Percentiles rank a stretch among this genome's conserved stretches.
Evolutionary conservation across 1,140 invertebrate genomes (phyloP).

Genomic region (Coptotermes formosanus): DNA sequence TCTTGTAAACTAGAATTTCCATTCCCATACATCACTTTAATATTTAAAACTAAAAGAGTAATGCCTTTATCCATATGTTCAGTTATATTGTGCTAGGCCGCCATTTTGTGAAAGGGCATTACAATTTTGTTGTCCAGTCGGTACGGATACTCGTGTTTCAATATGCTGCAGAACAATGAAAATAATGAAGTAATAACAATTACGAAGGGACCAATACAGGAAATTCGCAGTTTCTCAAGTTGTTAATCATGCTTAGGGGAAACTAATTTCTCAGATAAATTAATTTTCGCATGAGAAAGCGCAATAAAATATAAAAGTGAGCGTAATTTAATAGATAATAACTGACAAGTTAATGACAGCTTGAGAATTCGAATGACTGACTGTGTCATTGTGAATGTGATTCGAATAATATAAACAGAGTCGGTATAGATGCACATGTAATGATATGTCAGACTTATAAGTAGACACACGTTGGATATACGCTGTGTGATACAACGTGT

Average conservation of each 20-base stretch:
- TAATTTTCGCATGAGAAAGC: neutral
- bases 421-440: neutral
- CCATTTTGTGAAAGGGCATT: neutral
- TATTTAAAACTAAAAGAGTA: neutral
- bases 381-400: neutral
- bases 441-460: too few species aligned
- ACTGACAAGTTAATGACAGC: neutral
- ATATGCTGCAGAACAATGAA: neutral
- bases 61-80: neutral
- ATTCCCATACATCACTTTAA: neutral
- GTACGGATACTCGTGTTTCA: too few species aligned
- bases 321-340: neutral
- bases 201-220: neutral
- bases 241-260: neutral
- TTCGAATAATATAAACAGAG: neutral
- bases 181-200: neutral
- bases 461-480: too few species aligned
- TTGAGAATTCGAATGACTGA: neutral
- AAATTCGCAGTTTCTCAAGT: neutral
- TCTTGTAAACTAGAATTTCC: neutral
- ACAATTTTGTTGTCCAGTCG: neutral
- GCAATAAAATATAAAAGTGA: neutral
- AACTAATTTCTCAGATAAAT: neutral
- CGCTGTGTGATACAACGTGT: neutral
- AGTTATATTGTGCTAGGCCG: neutral